A percentile compares a stretch with the other conserved stretches of the same genome.
These are phyloP conservation scores for Tenualosa thibaudeaui DNA, from an alignment of 2,797 vertebrate species.

Conservation along the genomic window DNA sequence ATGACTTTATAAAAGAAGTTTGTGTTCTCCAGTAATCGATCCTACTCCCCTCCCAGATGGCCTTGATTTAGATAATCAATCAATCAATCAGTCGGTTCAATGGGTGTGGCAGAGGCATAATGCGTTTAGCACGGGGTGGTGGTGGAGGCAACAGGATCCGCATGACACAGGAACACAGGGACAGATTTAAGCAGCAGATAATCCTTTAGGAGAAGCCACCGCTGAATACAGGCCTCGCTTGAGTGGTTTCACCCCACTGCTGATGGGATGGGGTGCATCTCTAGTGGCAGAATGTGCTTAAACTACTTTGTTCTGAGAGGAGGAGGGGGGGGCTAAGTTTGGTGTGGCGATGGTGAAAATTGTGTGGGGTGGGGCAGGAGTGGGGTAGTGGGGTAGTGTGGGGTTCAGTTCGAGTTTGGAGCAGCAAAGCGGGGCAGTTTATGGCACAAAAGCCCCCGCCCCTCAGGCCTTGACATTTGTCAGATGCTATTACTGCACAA, in stretches of 20 bases:
- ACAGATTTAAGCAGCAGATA: conserved; percentile 2
- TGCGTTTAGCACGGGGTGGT: neutral
- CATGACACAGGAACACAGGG: neutral
- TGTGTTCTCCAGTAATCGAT: neutral
- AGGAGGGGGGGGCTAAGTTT: neutral
- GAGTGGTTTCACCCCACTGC: neutral
- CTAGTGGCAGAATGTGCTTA: conserved; percentile 24
- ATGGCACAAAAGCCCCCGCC: conserved; percentile 65
- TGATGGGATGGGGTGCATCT: conserved; percentile 12
- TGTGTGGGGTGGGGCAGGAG: neutral
- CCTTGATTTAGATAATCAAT: neutral
- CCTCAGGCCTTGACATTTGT: conserved; percentile 74
- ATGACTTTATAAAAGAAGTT: neutral
- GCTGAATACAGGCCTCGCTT: neutral
- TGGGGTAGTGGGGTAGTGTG: neutral
- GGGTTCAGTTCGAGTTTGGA: conserved; percentile 21
- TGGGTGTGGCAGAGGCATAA: neutral
- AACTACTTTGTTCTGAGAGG: conserved; percentile 1
- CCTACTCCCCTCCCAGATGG: neutral
- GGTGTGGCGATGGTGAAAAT: neutral
- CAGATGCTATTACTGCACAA: conserved; percentile 78
- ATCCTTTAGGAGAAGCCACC: conserved; percentile 11
- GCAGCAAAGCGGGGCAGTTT: conserved; percentile 51
- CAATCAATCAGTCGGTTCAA: neutral
- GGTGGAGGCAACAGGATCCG: neutral